Percentiles rank a stretch among this genome's conserved stretches.
These are phyloP conservation scores for Caenorhabditis sinica DNA, from an alignment of 2,888 invertebrate genomes.

Conservation along the genomic window DNA sequence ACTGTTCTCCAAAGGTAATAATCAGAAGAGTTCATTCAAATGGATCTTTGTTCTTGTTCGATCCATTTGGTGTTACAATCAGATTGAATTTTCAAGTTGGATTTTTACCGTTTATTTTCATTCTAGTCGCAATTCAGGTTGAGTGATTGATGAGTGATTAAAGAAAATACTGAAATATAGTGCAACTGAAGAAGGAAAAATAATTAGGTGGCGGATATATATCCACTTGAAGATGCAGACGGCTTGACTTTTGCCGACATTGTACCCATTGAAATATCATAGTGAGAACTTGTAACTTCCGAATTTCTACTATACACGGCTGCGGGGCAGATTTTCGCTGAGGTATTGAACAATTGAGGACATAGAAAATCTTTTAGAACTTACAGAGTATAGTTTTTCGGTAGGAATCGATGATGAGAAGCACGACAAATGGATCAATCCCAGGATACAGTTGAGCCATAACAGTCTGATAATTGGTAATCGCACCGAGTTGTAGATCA, in stretches of 20 bases:
- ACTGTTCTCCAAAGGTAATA: too few relatives aligned
- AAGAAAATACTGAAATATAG: too few relatives aligned
- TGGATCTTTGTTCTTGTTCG: neutral
- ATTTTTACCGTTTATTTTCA: too few relatives aligned
- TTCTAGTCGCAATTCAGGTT: too few relatives aligned
- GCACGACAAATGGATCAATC: conserved; percentile 37
- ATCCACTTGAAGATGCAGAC: neutral
- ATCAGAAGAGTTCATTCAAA: too few relatives aligned
- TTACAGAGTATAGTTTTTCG: conserved; percentile 22
- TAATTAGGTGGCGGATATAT: neutral
- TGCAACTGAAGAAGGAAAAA: too few relatives aligned
- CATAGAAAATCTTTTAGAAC: neutral
- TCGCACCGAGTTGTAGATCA: conserved; percentile 44
- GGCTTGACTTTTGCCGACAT: neutral
- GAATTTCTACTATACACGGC: neutral
- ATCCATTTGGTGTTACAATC: neutral
- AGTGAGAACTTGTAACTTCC: neutral
- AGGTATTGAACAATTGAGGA: neutral
- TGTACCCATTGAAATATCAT: neutral
- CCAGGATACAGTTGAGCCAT: conserved; percentile 49
- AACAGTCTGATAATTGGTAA: conserved; percentile 43
- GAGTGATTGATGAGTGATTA: too few relatives aligned
- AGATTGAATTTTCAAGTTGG: too few relatives aligned
- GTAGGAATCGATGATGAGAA: conserved; percentile 38
- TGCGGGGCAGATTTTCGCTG: conserved; percentile 2